Percentiles rank a stretch among this genome's conserved stretches.
phyloP scores from a whole-genome alignment of 2,888 invertebrate species.

The Melanargia galathea region DNA sequence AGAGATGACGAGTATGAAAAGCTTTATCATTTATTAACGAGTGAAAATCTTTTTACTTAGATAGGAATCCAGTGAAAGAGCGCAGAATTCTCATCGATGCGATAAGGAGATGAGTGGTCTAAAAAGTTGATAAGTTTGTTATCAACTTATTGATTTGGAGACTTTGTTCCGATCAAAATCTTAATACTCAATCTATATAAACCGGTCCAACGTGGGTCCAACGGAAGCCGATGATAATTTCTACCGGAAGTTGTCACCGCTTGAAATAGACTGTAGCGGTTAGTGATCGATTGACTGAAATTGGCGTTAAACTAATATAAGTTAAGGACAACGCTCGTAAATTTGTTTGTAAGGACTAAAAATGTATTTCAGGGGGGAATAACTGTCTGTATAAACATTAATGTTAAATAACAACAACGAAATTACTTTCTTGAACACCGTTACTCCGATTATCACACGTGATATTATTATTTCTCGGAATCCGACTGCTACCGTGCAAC shows the following conservation, averaged over 20 bases:
- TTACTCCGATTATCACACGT: constrained; percentile 21
- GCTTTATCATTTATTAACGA: too few relatives aligned
- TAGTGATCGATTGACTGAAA: constrained; percentile 7
- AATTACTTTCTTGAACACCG: constrained; percentile 8
- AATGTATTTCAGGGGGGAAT: background rate
- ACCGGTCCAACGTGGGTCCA: constrained; percentile 19
- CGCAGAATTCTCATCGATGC: background rate
- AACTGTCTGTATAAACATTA: background rate
- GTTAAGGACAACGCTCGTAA: background rate
- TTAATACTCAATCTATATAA: constrained; percentile 12
- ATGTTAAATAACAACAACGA: constrained; percentile 9
- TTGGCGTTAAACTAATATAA: background rate
- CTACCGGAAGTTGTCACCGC: constrained; percentile 28
- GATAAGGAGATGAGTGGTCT: background rate
- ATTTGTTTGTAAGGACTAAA: background rate
- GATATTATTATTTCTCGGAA: constrained; percentile 19
- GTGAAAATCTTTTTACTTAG: too few relatives aligned
- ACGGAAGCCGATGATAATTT: constrained; percentile 30
- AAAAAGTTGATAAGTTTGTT: background rate
- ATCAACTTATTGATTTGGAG: background rate
- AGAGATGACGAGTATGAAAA: too few relatives aligned
- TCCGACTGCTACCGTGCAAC: constrained; percentile 26
- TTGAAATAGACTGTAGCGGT: constrained; percentile 20
- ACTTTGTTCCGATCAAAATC: background rate
- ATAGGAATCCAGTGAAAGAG: background rate